Conservation (phyloP, 2,797 vertebrate genomes). For the Cirrhinus mrigala region DNA sequence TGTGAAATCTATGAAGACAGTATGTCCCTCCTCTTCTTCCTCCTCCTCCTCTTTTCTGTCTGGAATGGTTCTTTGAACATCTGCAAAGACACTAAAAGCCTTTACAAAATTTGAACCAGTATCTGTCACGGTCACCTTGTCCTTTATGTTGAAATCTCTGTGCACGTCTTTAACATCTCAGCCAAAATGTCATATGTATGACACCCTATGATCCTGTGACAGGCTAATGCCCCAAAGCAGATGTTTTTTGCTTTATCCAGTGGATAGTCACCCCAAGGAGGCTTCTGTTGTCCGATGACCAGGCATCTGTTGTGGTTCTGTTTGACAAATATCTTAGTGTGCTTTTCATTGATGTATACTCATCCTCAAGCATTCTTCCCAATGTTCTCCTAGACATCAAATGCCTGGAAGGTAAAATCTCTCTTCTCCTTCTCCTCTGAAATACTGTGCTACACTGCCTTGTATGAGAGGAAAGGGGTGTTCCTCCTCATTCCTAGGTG, state of each 20-base stretch:
- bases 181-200: slow-evolving; percentile 53
- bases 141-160: slow-evolving; percentile 46
- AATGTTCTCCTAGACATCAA: slow-evolving; percentile 46
- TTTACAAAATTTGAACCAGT: slow-evolving; percentile 44
- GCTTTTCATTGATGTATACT: slow-evolving; percentile 27
- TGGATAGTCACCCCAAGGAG: slow-evolving; percentile 42
- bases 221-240: slow-evolving; percentile 43
- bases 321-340: slow-evolving; percentile 30
- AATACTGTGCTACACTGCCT: slow-evolving; percentile 46
- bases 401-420: slow-evolving; percentile 44
- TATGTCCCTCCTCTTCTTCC: slow-evolving; percentile 38
- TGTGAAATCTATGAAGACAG: background rate
- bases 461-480: background rate
- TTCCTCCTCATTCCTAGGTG: background rate
- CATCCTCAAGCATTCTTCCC: slow-evolving; percentile 35
- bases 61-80: slow-evolving; percentile 42
- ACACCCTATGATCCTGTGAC: slow-evolving; percentile 32
- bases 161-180: slow-evolving; percentile 47
- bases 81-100: slow-evolving; percentile 45
- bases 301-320: slow-evolving; percentile 39
- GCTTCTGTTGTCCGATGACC: slow-evolving; percentile 51
- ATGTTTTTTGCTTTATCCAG: slow-evolving; percentile 44
- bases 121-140: slow-evolving; percentile 43
- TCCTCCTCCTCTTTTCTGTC: slow-evolving; percentile 35
- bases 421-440: slow-evolving; percentile 42